Base-by-base conservation (phyloP, 1,140 invertebrate genomes). In the Anadara kagoshimensis region DNA sequence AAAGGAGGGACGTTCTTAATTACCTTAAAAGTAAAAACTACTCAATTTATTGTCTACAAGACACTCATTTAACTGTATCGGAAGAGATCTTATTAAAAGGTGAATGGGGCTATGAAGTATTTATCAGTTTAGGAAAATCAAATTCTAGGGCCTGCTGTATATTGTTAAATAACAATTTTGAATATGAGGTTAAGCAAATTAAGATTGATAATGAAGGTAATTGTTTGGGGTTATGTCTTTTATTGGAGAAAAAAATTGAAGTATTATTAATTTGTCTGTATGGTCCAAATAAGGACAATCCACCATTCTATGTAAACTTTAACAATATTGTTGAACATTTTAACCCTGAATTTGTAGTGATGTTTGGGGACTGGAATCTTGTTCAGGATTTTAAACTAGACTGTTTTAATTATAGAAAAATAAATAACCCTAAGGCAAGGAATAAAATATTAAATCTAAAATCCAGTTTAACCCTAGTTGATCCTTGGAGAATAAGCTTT, bases 1-100 rank as follows among this genome's bases (percentile, higher is more conserved):
- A 56, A 56, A 56, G 53, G 20, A 56, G 20, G 20, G 53, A 56
- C 20, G 53, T 56, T n/a, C 20, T 56, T 56, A 56, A 56, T 56
- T 56, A n/a, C n/a, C n/a, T n/a, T 56, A n/a, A 12, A 8, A 56
- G 53, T 8, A 8, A 47, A 47, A 47, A 56, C 7, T 12, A n/a
- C 20, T 56, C 20, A n/a, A 18, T 56, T 12, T 56, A 24, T 24
- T 56, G 53, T 20, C 20, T 56, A 18, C 16, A 20, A 24, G 53
- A 56, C 20, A 56, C 53, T 10, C 53, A 56, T 20, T 20, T 56
- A 10, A 20, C 20, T 20, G 8, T 12, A 8, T 10, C 8, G 8
- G 20, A 24, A 12, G 10, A 8, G 10, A 56, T 8, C 10, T n/a
- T 12, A 8, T 12, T 18, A 24, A 10, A 8, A 56, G 16, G 10